Percentiles rank a stretch among this genome's conserved stretches.
Conservation (phyloP, 2,113 vertebrate genomes). For the Cavia aperea region DNA sequence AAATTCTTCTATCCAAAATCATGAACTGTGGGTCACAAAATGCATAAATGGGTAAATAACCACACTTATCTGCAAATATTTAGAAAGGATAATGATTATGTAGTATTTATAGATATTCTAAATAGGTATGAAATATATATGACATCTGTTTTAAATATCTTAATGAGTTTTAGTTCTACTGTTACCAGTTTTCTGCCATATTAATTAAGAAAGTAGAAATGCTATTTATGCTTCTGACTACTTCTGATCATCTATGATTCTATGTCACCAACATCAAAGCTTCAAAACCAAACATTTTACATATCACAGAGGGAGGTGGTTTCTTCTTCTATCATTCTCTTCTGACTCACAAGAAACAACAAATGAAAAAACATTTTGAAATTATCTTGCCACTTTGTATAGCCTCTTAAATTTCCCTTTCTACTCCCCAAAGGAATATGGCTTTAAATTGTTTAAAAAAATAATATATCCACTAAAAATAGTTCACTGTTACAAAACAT, state of each 20-base stretch:
- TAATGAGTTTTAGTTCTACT: not conserved
- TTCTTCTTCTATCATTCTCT: constrained; percentile 11
- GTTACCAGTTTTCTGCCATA: not conserved
- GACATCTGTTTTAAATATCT: constrained; percentile 20
- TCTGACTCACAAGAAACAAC: constrained; percentile 42
- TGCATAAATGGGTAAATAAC: not conserved
- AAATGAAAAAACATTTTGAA: constrained; percentile 21
- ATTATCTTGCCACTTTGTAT: not conserved
- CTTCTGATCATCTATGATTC: not conserved
- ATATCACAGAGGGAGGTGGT: not conserved
- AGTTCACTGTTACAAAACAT: not conserved
- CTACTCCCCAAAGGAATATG: not conserved
- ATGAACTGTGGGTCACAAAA: not conserved
- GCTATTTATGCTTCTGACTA: constrained; percentile 2
- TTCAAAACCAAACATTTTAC: not conserved
- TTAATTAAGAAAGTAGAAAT: constrained; percentile 22
- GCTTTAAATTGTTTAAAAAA: not conserved
- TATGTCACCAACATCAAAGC: not conserved
- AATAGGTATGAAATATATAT: not conserved
- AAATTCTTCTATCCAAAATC: not conserved
- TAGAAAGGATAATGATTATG: not conserved
- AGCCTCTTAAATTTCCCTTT: not conserved
- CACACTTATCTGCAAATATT: not conserved
- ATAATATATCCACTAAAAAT: not conserved
- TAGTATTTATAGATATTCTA: not conserved